Percentiles rank a stretch among this genome's conserved stretches.
Conservation (phyloP, 2,888 invertebrate genomes). For the Bimastos eiseni region DNA sequence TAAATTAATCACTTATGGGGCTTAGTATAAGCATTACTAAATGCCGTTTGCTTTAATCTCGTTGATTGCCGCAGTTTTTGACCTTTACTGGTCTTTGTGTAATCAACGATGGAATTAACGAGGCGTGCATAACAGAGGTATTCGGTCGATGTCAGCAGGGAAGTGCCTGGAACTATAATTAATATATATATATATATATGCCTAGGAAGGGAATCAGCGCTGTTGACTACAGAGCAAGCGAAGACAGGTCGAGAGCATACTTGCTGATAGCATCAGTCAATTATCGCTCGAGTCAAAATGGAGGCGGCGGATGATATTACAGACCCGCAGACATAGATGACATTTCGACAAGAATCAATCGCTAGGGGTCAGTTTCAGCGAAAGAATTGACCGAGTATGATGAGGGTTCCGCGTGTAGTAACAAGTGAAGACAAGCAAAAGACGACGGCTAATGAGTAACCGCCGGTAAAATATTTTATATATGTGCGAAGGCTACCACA, state of each 20-base stretch:
- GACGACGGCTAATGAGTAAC: background rate
- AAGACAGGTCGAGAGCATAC: background rate
- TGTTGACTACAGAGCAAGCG: background rate
- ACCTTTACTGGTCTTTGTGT: background rate
- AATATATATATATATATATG: background rate
- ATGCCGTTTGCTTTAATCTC: background rate
- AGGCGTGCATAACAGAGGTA: background rate
- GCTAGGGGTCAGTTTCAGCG: background rate
- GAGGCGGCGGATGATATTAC: background rate
- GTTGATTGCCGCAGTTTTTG: background rate
- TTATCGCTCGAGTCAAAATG: slow-evolving; percentile 13
- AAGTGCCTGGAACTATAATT: background rate
- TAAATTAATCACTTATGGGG: too few species aligned
- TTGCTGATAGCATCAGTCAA: background rate
- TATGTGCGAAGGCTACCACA: background rate
- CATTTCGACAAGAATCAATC: background rate
- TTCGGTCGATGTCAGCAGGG: too few species aligned
- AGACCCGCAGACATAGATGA: background rate
- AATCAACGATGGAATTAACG: background rate
- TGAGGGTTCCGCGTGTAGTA: background rate
- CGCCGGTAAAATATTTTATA: background rate
- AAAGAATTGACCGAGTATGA: background rate
- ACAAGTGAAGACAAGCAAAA: background rate
- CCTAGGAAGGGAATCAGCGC: background rate
- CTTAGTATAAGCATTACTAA: too few species aligned